A percentile compares a stretch with the other conserved stretches of the same genome.
phyloP scores from a whole-genome alignment of 2,888 invertebrate species.

The Fragum sueziense region DNA sequence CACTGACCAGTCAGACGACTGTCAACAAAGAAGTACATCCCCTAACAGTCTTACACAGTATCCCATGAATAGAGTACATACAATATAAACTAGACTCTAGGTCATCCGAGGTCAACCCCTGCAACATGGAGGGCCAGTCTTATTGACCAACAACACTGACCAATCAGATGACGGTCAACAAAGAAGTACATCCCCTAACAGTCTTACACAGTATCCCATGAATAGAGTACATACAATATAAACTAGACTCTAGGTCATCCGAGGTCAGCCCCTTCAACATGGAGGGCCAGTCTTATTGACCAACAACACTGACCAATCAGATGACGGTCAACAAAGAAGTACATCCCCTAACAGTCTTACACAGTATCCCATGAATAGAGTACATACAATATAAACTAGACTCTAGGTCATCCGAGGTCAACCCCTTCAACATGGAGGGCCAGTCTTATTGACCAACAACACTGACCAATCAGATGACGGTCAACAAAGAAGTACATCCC shows the following conservation, averaged over 20 bases:
- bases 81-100: constrained; percentile 46
- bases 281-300: constrained; percentile 29
- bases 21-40: neutral
- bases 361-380: constrained; percentile 52
- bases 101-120: constrained; percentile 48
- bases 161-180: neutral
- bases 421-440: neutral
- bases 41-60: constrained; percentile 27
- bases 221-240: constrained; percentile 52
- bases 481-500: neutral
- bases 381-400: constrained; percentile 54
- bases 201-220: constrained; percentile 46
- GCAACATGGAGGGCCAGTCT: constrained; percentile 40
- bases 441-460: neutral
- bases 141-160: constrained; percentile 34
- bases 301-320: constrained; percentile 34
- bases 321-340: neutral
- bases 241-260: constrained; percentile 44
- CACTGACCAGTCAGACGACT: constrained; percentile 28
- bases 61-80: constrained; percentile 55
- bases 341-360: constrained; percentile 16
- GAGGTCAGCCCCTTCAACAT: constrained; percentile 48
- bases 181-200: constrained; percentile 5
- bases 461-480: neutral
- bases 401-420: constrained; percentile 46